Base-by-base conservation (phyloP, 2,888 invertebrate species). In the Mythimna pallens region DNA sequence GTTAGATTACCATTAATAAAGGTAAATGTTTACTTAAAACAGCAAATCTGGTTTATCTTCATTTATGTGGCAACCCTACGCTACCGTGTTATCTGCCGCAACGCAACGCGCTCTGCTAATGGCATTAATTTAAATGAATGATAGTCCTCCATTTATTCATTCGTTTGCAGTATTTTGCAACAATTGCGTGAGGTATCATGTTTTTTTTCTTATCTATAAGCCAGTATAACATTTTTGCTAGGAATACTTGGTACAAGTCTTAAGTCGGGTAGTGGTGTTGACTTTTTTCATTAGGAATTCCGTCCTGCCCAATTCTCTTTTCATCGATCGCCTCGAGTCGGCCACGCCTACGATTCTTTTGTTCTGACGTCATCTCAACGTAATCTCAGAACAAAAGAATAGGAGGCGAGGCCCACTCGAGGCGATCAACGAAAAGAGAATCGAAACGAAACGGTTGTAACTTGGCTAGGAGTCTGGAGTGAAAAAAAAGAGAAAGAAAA, bases 91-190 rank as follows among this genome's bases (percentile, higher is more conserved):
- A 82, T 58, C 63, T 58, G 58, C 78, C 73, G 84, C 82, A 67
- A 64, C 76, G 82, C 78, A 77, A 77, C 81, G 76, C 77, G 77
- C 83, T 70, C 69, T 76, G 80, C 80, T 83, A 83, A 87, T 82
- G 76, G 73, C 59, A 81, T 81, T 85, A 61, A 85, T 82, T 78
- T 78, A 79, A 78, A 83, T 80, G 74, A 79, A 76, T 67, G 71
- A 85, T 78, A 50, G 73, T 65, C 62, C 61, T 34, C 59, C 83
- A 83, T 80, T 72, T 76, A 85, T 83, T 71, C 47, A 63, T 83
- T 66, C 64, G 50, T 61, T 71, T 50, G 65, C 43, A 61, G 76
- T 65, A 80, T 69, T 80, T 73, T 82, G 50, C 36, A 57, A 70
- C 63, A 14, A 63, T 34, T 43, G 22, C 34, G 57, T 14, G 12